A percentile compares a stretch with the other conserved stretches of the same genome.
Evolutionary conservation across 2,888 invertebrate species (phyloP).

Genomic region (Catocala sponsa): DNA sequence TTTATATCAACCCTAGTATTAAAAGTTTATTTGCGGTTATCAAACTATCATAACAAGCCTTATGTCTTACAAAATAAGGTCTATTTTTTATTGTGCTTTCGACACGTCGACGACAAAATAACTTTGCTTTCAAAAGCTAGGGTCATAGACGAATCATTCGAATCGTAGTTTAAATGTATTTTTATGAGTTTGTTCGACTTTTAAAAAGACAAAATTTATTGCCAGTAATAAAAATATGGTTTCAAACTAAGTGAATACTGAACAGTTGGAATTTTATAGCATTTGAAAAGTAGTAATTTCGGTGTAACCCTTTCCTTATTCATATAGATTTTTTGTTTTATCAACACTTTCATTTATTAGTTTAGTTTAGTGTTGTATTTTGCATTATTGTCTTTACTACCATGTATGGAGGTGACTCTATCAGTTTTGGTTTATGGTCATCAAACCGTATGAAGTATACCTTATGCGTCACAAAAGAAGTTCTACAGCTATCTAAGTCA

Average conservation of each 20-base stretch:
- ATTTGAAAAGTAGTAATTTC: neutral
- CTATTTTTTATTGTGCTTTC: constrained; percentile 37
- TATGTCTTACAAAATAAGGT: constrained; percentile 47
- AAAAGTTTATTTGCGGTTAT: constrained; percentile 27
- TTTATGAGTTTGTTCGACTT: constrained; percentile 27
- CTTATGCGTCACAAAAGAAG: too few relatives aligned
- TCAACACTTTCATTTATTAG: too few relatives aligned
- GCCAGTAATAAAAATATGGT: constrained; percentile 3
- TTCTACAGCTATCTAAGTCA: too few relatives aligned
- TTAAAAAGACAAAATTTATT: constrained; percentile 9
- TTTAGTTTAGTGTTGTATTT: too few relatives aligned
- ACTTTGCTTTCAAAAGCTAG: constrained; percentile 30
- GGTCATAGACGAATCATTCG: constrained; percentile 52
- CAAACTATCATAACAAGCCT: constrained; percentile 18
- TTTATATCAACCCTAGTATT: constrained; percentile 58
- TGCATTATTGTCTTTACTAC: too few relatives aligned
- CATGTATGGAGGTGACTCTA: too few relatives aligned
- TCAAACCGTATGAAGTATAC: too few relatives aligned
- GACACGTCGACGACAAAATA: constrained; percentile 9
- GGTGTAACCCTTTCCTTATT: too few relatives aligned
- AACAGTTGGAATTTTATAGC: neutral
- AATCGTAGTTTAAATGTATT: constrained; percentile 35
- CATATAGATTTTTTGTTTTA: too few relatives aligned
- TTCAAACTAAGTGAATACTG: neutral
- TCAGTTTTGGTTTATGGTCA: too few relatives aligned